These are phyloP conservation scores for Arvicanthis niloticus DNA, from an alignment of 2,113 vertebrate genomes.

Conservation along the genomic window DNA sequence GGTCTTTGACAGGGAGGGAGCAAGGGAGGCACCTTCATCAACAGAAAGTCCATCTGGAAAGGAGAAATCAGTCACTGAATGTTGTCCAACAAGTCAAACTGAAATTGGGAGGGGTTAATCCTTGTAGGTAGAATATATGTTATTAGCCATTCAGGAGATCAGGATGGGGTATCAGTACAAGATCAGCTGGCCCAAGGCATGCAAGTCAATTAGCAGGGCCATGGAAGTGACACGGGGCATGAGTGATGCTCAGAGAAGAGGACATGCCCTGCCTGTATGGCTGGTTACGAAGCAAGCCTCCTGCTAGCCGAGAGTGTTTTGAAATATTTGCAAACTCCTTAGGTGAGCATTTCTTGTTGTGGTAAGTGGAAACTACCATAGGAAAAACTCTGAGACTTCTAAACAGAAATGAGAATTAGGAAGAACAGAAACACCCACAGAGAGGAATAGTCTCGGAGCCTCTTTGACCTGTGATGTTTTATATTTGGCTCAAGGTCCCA, in stretches of 20 bases:
- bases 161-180: constrained; percentile 59
- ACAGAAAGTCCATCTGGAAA: constrained; percentile 35
- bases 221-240: constrained; percentile 34
- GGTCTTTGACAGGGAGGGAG: neutral
- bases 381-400: neutral
- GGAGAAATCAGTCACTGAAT: neutral
- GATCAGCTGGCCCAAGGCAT: constrained; percentile 34
- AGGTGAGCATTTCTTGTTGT: constrained; percentile 72
- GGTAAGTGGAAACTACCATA: constrained; percentile 70
- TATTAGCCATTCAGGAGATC: constrained; percentile 64
- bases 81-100: constrained; percentile 27
- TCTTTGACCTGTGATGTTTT: constrained; percentile 57
- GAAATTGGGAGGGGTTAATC: constrained; percentile 35
- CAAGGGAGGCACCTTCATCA: neutral
- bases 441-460: neutral
- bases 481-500: constrained; percentile 44
- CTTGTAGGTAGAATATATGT: neutral
- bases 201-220: constrained; percentile 42
- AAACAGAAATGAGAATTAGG: neutral
- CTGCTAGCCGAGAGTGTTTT: constrained; percentile 59
- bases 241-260: constrained; percentile 71
- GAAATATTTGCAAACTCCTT: constrained; percentile 64
- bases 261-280: constrained; percentile 71
- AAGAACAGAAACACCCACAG: neutral
- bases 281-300: constrained; percentile 6